phyloP scores from a whole-genome alignment of 2,888 invertebrate species.

The Disparrhopalites patrizii region DNA sequence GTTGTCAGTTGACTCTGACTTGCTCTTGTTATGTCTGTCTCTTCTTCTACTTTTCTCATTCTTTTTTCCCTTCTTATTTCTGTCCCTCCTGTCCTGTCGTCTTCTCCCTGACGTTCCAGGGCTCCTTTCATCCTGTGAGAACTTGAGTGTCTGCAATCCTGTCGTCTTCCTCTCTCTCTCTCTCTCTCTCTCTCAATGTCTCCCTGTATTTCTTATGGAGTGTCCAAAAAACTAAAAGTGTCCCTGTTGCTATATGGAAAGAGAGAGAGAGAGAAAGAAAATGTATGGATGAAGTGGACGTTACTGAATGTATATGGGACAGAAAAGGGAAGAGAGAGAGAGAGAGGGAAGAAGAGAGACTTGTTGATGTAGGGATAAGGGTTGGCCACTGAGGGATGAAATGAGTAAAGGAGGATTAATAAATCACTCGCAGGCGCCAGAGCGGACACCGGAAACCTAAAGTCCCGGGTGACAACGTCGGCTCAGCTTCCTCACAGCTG shows the following conservation, averaged over 20 bases:
- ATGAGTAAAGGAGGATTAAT: conserved; percentile 46
- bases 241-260: no score
- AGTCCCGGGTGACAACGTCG: conserved; percentile 47
- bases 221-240: no score
- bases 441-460: conserved; percentile 48
- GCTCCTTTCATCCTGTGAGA: not conserved
- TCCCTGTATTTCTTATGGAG: no score
- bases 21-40: conserved; percentile 26
- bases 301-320: not conserved
- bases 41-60: no score
- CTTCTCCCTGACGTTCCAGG: conserved; percentile 6
- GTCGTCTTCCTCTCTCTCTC: no score
- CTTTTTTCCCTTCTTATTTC: no score
- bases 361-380: conserved; percentile 44
- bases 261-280: not conserved
- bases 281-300: no score
- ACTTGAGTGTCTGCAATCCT: no score
- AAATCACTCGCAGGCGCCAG: conserved; percentile 49
- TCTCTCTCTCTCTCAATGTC: no score
- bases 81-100: not conserved
- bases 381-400: conserved; percentile 42
- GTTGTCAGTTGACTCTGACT: conserved; percentile 19
- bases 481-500: conserved; percentile 49
- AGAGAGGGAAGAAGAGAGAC: conserved; percentile 30
- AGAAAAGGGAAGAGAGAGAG: not conserved